Base-by-base conservation (phyloP, 1,140 invertebrate genomes). In the Melitaea cinxia region DNA sequence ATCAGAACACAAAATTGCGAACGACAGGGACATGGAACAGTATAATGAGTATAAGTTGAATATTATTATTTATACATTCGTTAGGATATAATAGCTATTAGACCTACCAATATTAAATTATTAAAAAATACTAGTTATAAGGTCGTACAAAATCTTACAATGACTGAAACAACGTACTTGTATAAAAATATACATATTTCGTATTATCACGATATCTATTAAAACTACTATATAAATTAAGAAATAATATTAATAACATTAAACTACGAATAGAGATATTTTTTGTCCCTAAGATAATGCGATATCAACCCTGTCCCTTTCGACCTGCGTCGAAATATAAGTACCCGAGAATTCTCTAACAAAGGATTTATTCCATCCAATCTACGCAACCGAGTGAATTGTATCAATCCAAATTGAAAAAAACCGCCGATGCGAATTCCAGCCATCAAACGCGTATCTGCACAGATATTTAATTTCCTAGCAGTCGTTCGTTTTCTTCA, bases 321-420 rank as follows among this genome's bases (percentile, higher is more conserved):
- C 19, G 10, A 19, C 12, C 17, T 23, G n/a, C 23, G 6, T 56
- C 42, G 35, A 24, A 28, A 26, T 56, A 26, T 56, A 56, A 56
- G 39, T 56, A 42, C 19, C n/a, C 15, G 42, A 56, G 42, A 56
- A 33, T 24, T 42, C 37, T 37, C 10, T 17, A 15, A 21, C 12
- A 4, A 39, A 42, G 19, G 37, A 56, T 56, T 60, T 49, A 35
- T 71, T 68, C 61, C 30, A 73, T 67, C 54, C 47, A 65, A 65
- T 72, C 49, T 57, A 23, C 53, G 45, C 37, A 26, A 14, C 37
- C 37, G 65, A 59, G 24, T 54, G 50, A 54, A 53, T 62, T 72
- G 65, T 71, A 68, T 76, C 72, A 76, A 73, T 71, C 65, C 64
- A 77, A 76, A 82, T 33, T 83, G 66, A 73, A 77, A 83, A 76